Percentiles rank a stretch among this genome's conserved stretches.
Conservation (phyloP, 2,797 vertebrate genomes). For the Leptodon cayanensis region DNA sequence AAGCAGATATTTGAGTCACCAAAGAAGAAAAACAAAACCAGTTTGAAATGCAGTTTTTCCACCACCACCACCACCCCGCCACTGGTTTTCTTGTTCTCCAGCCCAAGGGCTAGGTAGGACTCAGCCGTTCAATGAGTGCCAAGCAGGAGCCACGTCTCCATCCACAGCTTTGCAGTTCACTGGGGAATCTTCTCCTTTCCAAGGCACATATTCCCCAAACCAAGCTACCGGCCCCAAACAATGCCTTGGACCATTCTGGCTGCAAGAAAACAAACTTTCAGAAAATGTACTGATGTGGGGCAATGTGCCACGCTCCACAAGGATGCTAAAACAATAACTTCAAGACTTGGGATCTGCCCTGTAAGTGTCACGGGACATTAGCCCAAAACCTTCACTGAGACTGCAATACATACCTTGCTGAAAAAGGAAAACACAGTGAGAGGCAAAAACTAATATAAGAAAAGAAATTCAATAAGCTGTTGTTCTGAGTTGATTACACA, state of each 20-base stretch:
- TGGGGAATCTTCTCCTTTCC: not conserved
- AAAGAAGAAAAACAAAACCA: not conserved
- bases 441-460: not conserved
- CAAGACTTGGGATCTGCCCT: not conserved
- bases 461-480: not conserved
- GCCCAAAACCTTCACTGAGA: not conserved
- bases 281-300: not conserved
- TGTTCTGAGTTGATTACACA: not conserved
- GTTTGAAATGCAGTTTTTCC: not conserved
- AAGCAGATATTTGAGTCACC: not conserved
- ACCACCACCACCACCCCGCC: no score
- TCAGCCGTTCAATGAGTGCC: not conserved
- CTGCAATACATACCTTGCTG: not conserved
- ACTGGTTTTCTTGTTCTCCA: not conserved
- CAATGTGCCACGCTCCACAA: not conserved
- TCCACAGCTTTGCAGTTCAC: not conserved
- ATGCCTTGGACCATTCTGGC: not conserved
- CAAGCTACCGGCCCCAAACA: not conserved
- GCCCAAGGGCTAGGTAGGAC: not conserved
- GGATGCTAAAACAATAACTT: not conserved
- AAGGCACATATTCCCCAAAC: not conserved
- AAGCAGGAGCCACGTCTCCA: not conserved
- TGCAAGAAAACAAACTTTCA: not conserved
- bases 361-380: not conserved
- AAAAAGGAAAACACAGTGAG: not conserved